Evolutionary conservation across 1,140 invertebrate species (phyloP).

Genomic region (Oryctes rhinoceros): DNA sequence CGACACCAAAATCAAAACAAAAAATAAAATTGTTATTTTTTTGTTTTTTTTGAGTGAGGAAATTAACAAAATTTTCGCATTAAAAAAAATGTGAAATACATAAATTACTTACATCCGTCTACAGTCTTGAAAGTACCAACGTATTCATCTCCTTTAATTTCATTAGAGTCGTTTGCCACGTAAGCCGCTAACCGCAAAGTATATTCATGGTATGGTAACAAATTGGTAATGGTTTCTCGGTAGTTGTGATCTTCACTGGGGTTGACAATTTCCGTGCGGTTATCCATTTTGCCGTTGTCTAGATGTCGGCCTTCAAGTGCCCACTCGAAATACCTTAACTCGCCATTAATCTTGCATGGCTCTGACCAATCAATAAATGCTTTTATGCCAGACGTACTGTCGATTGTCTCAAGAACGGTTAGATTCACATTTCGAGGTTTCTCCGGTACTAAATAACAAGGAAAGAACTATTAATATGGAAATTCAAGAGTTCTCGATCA

Average conservation of each 20-base stretch:
- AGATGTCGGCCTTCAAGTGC: not conserved
- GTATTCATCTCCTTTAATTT: not conserved
- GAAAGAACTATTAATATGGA: not conserved
- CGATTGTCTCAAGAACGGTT: not conserved
- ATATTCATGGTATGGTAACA: not conserved
- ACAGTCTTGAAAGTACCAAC: not conserved
- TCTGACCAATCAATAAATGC: not conserved
- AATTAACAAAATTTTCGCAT: too few species aligned
- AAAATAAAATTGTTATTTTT: too few species aligned
- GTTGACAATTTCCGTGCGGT: not conserved
- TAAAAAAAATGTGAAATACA: too few species aligned
- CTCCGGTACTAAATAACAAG: not conserved
- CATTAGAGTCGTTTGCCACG: not conserved
- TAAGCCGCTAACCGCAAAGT: not conserved
- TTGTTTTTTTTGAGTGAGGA: too few species aligned
- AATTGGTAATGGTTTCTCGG: not conserved
- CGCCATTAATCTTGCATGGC: slow-evolving; percentile 12
- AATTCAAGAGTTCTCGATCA: not conserved
- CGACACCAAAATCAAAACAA: too few species aligned
- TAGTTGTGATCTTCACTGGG: not conserved
- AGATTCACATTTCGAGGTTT: not conserved
- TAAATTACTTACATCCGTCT: not conserved
- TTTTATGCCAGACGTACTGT: not conserved
- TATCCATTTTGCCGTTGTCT: not conserved
- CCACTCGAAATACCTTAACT: not conserved